Evolutionary conservation across 1,140 invertebrate species (phyloP).

Genomic region (Catajapyx aquilonaris): DNA sequence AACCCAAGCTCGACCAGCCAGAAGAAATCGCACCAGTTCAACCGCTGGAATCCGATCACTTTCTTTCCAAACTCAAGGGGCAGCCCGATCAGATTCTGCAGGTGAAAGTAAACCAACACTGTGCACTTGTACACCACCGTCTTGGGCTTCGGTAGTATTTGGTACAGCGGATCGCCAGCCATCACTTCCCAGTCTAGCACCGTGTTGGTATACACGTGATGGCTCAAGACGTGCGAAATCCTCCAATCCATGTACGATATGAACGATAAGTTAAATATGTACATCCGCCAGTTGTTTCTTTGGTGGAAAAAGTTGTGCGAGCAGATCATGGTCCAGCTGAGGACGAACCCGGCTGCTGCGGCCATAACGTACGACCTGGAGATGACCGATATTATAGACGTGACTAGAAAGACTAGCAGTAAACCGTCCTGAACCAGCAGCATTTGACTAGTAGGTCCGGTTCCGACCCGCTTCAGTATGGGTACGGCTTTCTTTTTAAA

Average conservation of each 20-base stretch:
- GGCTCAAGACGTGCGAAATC: constrained; percentile 51
- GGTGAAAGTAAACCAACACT: constrained; percentile 25
- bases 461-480: constrained; percentile 19
- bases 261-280: constrained; percentile 45
- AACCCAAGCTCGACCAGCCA: too few relatives aligned
- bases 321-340: constrained; percentile 31
- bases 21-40: constrained; percentile 11
- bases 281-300: constrained; percentile 59
- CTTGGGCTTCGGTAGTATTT: constrained; percentile 33
- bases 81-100: constrained; percentile 25
- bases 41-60: constrained; percentile 7
- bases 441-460: constrained; percentile 3
- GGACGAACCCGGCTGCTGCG: constrained; percentile 26
- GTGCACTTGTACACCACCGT: constrained; percentile 23
- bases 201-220: constrained; percentile 62
- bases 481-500: constrained; percentile 31
- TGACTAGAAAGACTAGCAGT: neutral
- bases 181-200: constrained; percentile 52
- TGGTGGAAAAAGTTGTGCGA: constrained; percentile 69
- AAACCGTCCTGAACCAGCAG: neutral
- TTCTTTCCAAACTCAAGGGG: constrained; percentile 18
- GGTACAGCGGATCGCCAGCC: constrained; percentile 39
- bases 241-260: constrained; percentile 47
- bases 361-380: constrained; percentile 7
- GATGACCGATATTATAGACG: neutral